Evolutionary conservation across 1,140 invertebrate genomes (phyloP), one percentile per base, ranked within the genome.

Genomic region (Apis laboriosa): DNA sequence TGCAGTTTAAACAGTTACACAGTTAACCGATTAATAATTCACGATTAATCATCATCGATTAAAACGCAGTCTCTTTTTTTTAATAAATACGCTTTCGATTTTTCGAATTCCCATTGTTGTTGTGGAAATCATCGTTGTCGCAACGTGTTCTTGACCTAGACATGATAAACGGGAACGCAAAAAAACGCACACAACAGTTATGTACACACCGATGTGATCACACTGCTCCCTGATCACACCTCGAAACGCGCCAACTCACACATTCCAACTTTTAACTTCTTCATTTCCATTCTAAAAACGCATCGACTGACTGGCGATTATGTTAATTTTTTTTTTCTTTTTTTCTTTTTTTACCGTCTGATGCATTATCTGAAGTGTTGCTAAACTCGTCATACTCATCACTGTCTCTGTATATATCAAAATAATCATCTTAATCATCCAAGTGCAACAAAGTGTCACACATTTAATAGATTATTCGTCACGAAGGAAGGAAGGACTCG

Each of bases 101-200:
- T 74, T 66, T 28, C 77, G 58, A 28, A 12, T 3, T 24, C 28
- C 21, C 5, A 1, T 43, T 51, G 34, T n/a, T 17, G 19, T 5
- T 5, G 24, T 12, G 19, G 15, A 12, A 21, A 13, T 43, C 19
- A 21, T 21, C n/a, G 8, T 21, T 21, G 17, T 19, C 4, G 15
- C 43, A 43, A 12, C 53, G 17, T 61, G 78, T 74, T 80, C 78
- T 66, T 81, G 79, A 81, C 79, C 79, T 81, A 81, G 72, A 81
- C 61, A 34, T 43, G 34, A 43, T 17, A 81, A 81, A 81, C 71
- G 71, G 61, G 79, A 55, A 81, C 61, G 71, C 72, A 51, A 73
- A 79, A 67, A 79, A 67, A 79, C 68, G 34, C 34, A 60, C 68
- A 58, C 77, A 49, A 75, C 79, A 66, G 79, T 81, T 81, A 66